phyloP scores from a whole-genome alignment of 2,888 invertebrate species.

The Hanleya hanleyi region DNA sequence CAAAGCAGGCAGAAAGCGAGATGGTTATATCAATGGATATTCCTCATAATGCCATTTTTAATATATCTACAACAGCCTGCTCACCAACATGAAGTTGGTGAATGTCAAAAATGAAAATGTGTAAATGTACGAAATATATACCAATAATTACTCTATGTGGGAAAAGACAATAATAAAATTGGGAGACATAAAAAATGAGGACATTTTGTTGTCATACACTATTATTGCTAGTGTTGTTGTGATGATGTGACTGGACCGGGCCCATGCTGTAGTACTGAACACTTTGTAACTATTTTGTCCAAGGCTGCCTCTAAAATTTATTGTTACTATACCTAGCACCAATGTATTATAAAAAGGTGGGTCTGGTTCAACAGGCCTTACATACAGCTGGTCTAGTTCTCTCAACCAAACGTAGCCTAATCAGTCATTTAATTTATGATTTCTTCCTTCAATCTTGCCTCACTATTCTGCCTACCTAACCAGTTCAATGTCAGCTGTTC shows the following conservation, averaged over 20 bases:
- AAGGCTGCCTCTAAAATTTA: slow-evolving; percentile 1
- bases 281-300: too few relatives aligned
- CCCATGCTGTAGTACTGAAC: too few relatives aligned
- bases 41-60: too few relatives aligned
- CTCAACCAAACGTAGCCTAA: too few relatives aligned
- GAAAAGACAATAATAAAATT: background rate
- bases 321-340: slow-evolving; percentile 1
- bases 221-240: background rate
- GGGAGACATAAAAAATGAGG: slow-evolving; percentile 1
- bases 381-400: too few relatives aligned
- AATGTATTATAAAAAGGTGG: background rate
- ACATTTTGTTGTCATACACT: background rate
- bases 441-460: background rate
- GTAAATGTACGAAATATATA: slow-evolving; percentile 11
- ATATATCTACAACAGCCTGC: slow-evolving; percentile 2
- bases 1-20: too few relatives aligned
- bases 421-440: background rate
- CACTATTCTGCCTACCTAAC: too few relatives aligned
- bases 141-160: background rate
- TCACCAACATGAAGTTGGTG: background rate
- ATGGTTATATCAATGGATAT: too few relatives aligned
- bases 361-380: too few relatives aligned
- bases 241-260: too few relatives aligned
- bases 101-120: slow-evolving; percentile 8
- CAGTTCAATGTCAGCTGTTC: too few relatives aligned